Conservation (phyloP, 2,888 invertebrate genomes). For the Spatulosminthurus flaviceps region DNA sequence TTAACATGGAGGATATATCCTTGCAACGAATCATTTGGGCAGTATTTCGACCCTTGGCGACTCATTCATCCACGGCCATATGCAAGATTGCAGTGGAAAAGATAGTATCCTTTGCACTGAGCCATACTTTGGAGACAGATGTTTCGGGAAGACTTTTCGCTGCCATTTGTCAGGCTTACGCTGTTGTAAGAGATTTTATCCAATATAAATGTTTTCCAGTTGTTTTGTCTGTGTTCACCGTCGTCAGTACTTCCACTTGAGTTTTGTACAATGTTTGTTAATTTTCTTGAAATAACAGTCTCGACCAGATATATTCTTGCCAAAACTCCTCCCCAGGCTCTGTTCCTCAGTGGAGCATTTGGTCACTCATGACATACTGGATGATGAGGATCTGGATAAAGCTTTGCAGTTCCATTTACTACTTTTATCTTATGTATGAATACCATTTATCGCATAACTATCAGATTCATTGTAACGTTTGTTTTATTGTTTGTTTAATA, state of each 20-base stretch:
- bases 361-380: constrained; percentile 73
- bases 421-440: constrained; percentile 74
- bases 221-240: too few species aligned
- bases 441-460: not conserved
- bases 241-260: too few species aligned
- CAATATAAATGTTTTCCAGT: too few species aligned
- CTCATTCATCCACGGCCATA: constrained; percentile 60
- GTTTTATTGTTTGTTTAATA: not conserved
- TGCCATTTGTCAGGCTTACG: constrained; percentile 73
- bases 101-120: constrained; percentile 77
- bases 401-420: constrained; percentile 81
- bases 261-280: not conserved
- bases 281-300: constrained; percentile 66
- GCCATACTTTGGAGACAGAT: constrained; percentile 81
- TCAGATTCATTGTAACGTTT: too few species aligned
- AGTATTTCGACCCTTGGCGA: constrained; percentile 69
- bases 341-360: constrained; percentile 74
- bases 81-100: constrained; percentile 75
- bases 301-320: constrained; percentile 76
- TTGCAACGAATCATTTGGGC: constrained; percentile 68
- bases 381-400: constrained; percentile 81
- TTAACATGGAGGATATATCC: constrained; percentile 75
- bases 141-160: constrained; percentile 85
- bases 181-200: constrained; percentile 66
- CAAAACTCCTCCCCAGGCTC: constrained; percentile 77